Evolutionary conservation across 2,888 invertebrate species (phyloP), one percentile per base, ranked within the genome.

Genomic region (Reticulitermes lucifugus): DNA sequence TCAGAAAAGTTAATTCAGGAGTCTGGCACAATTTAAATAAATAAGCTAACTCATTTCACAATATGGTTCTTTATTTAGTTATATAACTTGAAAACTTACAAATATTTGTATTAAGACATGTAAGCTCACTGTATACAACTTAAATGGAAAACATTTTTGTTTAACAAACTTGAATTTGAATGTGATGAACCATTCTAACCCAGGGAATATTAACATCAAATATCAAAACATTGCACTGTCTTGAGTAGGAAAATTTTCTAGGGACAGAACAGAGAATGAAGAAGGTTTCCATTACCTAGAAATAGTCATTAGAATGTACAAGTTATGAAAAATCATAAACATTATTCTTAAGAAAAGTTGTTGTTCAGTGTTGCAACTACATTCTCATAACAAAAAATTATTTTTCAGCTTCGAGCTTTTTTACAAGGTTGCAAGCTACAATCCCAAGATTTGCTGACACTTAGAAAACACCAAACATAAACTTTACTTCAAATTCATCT

Each of bases 21-120:
- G 18, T 55, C 14, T 55, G 18, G 18, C 14, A 55, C 14, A 18
- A 55, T 25, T 65, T 65, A 65, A 65, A 65, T 60, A 46, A 46
- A 46, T 55, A 25, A 25, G 65, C n/a, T 25, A 65, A 29, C 35
- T 41, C 21, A 41, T 29, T 73, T 41, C 41, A 73, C 60, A 80
- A 60, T 59, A 60, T 35, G 55, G 41, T 55, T 80, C 79, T 79
- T 80, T 80, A 80, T 80, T 80, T 80, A 73, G 73, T 83, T 83
- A 85, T 83, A 85, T 79, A 83, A 84, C 84, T 75, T 84, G 85
- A 84, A 86, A 81, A 86, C 85, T 86, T 86, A 86, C 85, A 86
- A 83, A 84, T 81, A 86, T 82, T 73, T 73, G 79, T 83, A 60
- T 81, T 41, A 46, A 81, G 59, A 83, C 83, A 83, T 41, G 22